Conservation (phyloP, 2,888 invertebrate species). For the Athripsodes cinereus region DNA sequence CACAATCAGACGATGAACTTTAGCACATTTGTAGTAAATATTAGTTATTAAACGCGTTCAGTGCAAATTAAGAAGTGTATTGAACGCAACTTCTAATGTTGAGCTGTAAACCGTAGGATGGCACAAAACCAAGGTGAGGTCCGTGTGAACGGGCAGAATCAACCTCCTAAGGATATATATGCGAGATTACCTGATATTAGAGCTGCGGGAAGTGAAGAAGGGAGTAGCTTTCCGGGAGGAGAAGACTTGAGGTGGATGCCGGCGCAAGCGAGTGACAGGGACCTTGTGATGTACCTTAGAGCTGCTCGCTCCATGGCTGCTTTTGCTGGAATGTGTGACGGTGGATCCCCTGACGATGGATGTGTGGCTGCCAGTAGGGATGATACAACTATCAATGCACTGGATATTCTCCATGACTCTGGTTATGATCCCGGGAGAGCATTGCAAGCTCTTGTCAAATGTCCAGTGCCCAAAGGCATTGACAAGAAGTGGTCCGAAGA, state of each 20-base stretch:
- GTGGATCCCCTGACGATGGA: constrained; percentile 94
- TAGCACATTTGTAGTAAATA: neutral
- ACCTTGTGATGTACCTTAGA: constrained; percentile 94
- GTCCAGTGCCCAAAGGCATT: constrained; percentile 94
- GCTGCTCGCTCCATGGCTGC: constrained; percentile 98
- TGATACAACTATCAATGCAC: constrained; percentile 95
- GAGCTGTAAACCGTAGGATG: constrained; percentile 39
- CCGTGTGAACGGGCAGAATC: constrained; percentile 49
- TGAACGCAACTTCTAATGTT: constrained; percentile 12
- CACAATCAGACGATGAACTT: constrained; percentile 2
- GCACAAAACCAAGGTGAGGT: constrained; percentile 52
- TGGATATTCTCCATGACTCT: constrained; percentile 92
- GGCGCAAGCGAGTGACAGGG: constrained; percentile 86
- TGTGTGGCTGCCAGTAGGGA: constrained; percentile 95
- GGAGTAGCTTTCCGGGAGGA: constrained; percentile 45
- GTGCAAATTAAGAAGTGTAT: constrained; percentile 29
- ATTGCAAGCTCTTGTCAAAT: constrained; percentile 92
- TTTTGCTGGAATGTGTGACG: constrained; percentile 98
- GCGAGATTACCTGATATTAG: constrained; percentile 53
- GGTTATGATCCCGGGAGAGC: constrained; percentile 96
- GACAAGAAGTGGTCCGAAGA: constrained; percentile 99
- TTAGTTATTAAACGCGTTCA: neutral
- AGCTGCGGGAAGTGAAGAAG: constrained; percentile 46
- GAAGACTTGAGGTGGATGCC: constrained; percentile 95
- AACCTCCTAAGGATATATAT: constrained; percentile 50